Percentiles rank a stretch among this genome's conserved stretches.
Evolutionary conservation across 2,888 invertebrate genomes (phyloP).

Genomic region (Mythimna ferrago): DNA sequence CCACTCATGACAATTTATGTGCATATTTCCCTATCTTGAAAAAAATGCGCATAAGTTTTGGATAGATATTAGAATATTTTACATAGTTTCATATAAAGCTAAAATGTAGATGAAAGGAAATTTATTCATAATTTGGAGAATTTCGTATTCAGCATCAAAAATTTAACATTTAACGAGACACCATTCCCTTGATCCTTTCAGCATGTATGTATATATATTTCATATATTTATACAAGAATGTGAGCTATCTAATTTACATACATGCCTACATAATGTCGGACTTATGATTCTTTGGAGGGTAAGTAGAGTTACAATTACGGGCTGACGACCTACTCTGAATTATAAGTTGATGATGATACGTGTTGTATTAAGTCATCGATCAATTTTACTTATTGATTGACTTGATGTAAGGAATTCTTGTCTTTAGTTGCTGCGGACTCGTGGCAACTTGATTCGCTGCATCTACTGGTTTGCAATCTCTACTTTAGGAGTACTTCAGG

Average conservation of each 20-base stretch:
- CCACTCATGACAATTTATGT: neutral
- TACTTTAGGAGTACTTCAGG: too few species aligned
- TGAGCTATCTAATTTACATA: conserved; percentile 53
- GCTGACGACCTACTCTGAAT: conserved; percentile 44
- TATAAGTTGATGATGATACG: conserved; percentile 42
- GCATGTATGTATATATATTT: conserved; percentile 5
- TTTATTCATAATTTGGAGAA: conserved; percentile 1
- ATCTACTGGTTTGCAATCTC: too few species aligned
- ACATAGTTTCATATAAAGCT: neutral
- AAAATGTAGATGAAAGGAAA: neutral
- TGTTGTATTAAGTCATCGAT: conserved; percentile 50
- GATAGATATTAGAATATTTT: neutral
- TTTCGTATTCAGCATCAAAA: neutral
- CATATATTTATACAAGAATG: conserved; percentile 33
- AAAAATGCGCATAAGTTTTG: too few species aligned
- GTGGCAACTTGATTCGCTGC: too few species aligned
- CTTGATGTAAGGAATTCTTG: neutral
- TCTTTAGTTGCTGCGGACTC: too few species aligned
- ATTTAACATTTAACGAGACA: conserved; percentile 10
- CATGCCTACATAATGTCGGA: conserved; percentile 51
- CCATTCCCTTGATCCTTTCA: conserved; percentile 24
- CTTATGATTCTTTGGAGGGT: conserved; percentile 57
- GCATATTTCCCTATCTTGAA: neutral
- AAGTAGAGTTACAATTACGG: conserved; percentile 56
- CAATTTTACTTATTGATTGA: conserved; percentile 33